Evolutionary conservation across 2,888 invertebrate genomes (phyloP).

Genomic region (Galeopsomyia nigrocyanea): DNA sequence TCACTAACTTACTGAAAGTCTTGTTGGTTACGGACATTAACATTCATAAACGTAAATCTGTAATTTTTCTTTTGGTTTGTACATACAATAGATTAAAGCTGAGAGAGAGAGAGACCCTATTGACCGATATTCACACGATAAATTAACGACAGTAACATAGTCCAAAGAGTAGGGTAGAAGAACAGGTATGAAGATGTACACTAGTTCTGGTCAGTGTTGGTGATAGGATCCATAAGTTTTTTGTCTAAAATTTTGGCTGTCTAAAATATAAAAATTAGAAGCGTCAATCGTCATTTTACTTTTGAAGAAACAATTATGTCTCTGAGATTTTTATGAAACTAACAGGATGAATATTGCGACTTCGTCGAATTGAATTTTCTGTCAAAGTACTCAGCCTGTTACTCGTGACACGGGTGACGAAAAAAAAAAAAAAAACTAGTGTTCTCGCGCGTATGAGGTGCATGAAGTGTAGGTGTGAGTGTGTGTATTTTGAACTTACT

Average conservation of each 20-base stretch:
- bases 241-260: constrained; percentile 40
- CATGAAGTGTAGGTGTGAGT: too few relatives aligned
- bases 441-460: too few relatives aligned
- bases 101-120: neutral
- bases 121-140: too few relatives aligned
- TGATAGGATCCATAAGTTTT: constrained; percentile 39
- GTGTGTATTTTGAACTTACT: constrained; percentile 45
- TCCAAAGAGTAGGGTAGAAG: constrained; percentile 16
- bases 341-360: constrained; percentile 26
- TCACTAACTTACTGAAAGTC: constrained; percentile 32
- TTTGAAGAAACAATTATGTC: neutral
- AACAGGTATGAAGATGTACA: constrained; percentile 36
- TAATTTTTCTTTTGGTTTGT: constrained; percentile 31
- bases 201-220: constrained; percentile 44
- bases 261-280: constrained; percentile 43
- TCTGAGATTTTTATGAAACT: neutral
- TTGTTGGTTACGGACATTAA: constrained; percentile 33
- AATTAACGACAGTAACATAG: neutral
- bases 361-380: too few relatives aligned
- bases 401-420: too few relatives aligned
- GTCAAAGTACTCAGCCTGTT: too few relatives aligned
- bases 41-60: constrained; percentile 36
- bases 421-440: too few relatives aligned
- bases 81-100: constrained; percentile 30
- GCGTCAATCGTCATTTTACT: constrained; percentile 36